These are phyloP conservation scores for Benitochromis conjunctus DNA, from an alignment of 2,113 vertebrate species.

Conservation along the genomic window DNA sequence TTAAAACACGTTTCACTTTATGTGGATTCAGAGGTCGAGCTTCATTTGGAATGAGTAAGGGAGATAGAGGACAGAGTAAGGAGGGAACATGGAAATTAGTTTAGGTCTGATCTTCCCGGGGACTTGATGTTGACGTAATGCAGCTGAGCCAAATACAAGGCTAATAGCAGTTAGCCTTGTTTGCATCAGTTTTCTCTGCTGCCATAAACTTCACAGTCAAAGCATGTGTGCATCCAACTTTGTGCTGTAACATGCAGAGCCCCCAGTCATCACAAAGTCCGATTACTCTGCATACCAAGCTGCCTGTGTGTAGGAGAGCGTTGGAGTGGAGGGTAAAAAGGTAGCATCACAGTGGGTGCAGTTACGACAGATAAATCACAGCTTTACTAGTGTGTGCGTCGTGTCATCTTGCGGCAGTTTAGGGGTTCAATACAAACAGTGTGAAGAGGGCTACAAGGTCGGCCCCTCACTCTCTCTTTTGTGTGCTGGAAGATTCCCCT, in stretches of 20 bases:
- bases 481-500: slow-evolving; percentile 55
- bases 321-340: background rate
- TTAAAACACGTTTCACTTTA: slow-evolving; percentile 18
- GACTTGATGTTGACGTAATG: slow-evolving; percentile 25
- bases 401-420: slow-evolving; percentile 44
- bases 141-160: slow-evolving; percentile 44
- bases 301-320: background rate
- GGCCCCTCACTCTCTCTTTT: slow-evolving; percentile 51
- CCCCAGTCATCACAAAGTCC: background rate
- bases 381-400: slow-evolving; percentile 40
- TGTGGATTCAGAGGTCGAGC: slow-evolving; percentile 14
- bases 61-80: slow-evolving; percentile 10
- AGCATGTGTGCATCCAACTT: slow-evolving; percentile 6
- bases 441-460: slow-evolving; percentile 69
- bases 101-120: slow-evolving; percentile 16
- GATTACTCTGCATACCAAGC: background rate
- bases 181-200: background rate
- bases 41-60: background rate
- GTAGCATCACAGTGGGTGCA: slow-evolving; percentile 32
- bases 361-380: slow-evolving; percentile 46
- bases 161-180: slow-evolving; percentile 36
- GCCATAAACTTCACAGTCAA: background rate
- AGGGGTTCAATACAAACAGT: slow-evolving; percentile 60
- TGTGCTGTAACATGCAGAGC: slow-evolving; percentile 4
- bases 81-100: background rate